phyloP scores from a whole-genome alignment of 2,797 vertebrate species.

The Acipenser transmontanus region DNA sequence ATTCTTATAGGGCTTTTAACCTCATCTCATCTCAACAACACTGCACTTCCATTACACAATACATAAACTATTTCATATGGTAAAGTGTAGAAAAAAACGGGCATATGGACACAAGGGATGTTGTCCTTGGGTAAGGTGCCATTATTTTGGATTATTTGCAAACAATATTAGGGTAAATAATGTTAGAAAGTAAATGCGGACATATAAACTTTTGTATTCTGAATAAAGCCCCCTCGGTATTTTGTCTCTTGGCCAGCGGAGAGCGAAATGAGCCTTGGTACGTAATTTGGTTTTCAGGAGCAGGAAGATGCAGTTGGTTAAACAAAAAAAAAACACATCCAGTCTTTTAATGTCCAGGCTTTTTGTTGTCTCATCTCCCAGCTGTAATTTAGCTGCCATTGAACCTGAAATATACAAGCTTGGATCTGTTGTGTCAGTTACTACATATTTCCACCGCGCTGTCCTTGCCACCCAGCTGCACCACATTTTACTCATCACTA shows the following conservation, averaged over 20 bases:
- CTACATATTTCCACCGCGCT: neutral
- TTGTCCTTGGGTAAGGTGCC: no score
- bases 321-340: neutral
- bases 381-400: conserved; percentile 1
- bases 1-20: no score
- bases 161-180: no score
- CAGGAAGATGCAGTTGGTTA: neutral
- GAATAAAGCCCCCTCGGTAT: no score
- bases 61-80: no score
- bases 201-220: no score
- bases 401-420: neutral
- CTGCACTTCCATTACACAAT: no score
- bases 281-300: neutral
- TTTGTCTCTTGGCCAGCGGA: neutral
- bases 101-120: no score
- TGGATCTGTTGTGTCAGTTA: neutral
- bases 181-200: no score
- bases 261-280: neutral
- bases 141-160: no score
- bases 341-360: neutral
- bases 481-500: conserved; percentile 1
- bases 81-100: no score
- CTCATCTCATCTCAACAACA: no score
- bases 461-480: neutral
- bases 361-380: neutral